Conservation (phyloP, 2,113 vertebrate genomes). For the Oceanites oceanicus region DNA sequence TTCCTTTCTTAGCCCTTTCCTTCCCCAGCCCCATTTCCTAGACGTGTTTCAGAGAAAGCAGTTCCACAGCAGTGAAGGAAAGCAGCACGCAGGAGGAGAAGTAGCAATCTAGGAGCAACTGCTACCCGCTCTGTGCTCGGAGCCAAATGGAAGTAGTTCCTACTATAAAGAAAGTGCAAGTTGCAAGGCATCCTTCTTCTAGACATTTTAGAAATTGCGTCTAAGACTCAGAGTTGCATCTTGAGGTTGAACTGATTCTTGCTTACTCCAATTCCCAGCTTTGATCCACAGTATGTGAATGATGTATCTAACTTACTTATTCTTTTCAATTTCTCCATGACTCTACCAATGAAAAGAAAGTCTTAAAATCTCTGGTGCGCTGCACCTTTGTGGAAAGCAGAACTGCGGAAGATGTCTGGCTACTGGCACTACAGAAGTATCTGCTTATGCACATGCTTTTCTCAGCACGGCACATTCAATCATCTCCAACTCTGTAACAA, state of each 20-base stretch:
- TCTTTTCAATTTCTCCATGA: neutral
- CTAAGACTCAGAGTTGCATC: neutral
- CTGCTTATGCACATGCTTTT: neutral
- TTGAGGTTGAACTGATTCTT: neutral
- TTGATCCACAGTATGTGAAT: neutral
- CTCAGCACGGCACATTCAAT: neutral
- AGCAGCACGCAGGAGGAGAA: neutral
- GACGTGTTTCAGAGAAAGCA: neutral
- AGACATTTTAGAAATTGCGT: neutral
- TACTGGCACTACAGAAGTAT: neutral
- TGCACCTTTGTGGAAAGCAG: neutral
- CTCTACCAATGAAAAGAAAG: neutral
- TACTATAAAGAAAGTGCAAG: neutral
- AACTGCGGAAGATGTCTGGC: neutral
- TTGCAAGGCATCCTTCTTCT: neutral
- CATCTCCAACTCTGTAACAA: neutral
- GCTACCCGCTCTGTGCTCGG: fast-evolving
- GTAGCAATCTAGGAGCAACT: neutral
- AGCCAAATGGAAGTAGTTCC: neutral
- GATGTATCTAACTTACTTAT: neutral
- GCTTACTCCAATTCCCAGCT: neutral
- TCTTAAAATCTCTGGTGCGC: neutral
- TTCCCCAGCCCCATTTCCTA: neutral
- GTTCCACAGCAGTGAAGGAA: neutral
- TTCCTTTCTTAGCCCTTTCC: neutral